Evolutionary conservation across 2,888 invertebrate species (phyloP).

Genomic region (Tetragonisca angustula): DNA sequence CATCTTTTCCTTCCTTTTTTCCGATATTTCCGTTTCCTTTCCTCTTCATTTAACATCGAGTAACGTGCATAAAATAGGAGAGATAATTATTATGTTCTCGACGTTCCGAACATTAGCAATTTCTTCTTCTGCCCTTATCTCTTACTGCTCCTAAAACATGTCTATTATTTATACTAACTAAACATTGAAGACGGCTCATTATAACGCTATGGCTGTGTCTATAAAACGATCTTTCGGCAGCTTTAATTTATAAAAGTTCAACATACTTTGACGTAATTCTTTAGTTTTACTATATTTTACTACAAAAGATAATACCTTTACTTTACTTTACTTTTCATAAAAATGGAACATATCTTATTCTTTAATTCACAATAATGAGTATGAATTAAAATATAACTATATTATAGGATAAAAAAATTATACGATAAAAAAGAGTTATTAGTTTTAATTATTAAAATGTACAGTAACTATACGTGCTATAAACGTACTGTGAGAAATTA

Average conservation of each 20-base stretch:
- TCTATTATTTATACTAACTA: slow-evolving; percentile 53
- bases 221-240: slow-evolving; percentile 6
- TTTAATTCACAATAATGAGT: neutral
- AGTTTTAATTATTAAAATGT: neutral
- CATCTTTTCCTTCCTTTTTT: neutral
- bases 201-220: slow-evolving; percentile 28
- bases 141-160: slow-evolving; percentile 47
- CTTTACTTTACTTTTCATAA: neutral
- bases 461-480: neutral
- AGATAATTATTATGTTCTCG: slow-evolving; percentile 57
- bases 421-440: neutral
- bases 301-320: neutral
- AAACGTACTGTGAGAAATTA: neutral
- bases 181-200: slow-evolving; percentile 57
- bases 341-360: neutral
- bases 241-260: slow-evolving; percentile 27
- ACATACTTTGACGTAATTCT: slow-evolving; percentile 37
- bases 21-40: neutral
- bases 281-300: slow-evolving; percentile 19
- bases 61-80: slow-evolving; percentile 11
- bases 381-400: neutral
- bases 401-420: neutral
- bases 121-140: slow-evolving; percentile 36
- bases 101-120: slow-evolving; percentile 52
- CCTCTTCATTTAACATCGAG: slow-evolving; percentile 30